phyloP scores from a whole-genome alignment of 2,797 vertebrate genomes.

The Eleutherodactylus coqui region DNA sequence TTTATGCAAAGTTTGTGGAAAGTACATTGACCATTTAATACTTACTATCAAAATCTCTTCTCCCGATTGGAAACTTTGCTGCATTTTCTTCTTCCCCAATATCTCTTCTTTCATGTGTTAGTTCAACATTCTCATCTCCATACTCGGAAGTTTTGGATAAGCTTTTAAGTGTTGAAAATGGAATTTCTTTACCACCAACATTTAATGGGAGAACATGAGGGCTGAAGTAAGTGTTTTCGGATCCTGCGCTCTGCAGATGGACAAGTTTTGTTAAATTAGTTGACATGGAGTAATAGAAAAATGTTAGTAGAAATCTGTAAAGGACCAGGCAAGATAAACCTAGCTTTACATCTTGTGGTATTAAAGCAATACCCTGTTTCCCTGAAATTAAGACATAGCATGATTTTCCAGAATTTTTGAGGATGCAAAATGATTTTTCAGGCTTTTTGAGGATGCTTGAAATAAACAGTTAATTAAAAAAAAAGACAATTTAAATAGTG shows the following conservation, averaged over 20 bases:
- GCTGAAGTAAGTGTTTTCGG: conserved; percentile 71
- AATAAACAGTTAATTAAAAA: too few relatives aligned
- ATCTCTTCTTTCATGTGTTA: conserved; percentile 80
- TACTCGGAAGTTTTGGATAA: conserved; percentile 72
- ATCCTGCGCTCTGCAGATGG: conserved; percentile 70
- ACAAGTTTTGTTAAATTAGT: background rate
- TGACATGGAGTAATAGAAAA: background rate
- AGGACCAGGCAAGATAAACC: background rate
- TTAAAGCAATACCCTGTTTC: background rate
- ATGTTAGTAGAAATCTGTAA: background rate
- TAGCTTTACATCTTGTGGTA: background rate
- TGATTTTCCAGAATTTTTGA: too few relatives aligned
- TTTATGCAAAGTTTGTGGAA: too few relatives aligned
- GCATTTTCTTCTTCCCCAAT: conserved; percentile 76
- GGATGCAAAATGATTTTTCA: too few relatives aligned
- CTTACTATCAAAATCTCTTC: conserved; percentile 87
- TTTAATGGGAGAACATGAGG: conserved; percentile 69
- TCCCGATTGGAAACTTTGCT: conserved; percentile 78
- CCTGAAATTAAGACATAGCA: too few relatives aligned
- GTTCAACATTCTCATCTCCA: conserved; percentile 73
- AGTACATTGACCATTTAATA: too few relatives aligned
- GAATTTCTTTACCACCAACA: conserved; percentile 68
- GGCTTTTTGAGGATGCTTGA: too few relatives aligned
- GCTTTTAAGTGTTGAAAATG: conserved; percentile 75
- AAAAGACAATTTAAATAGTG: too few relatives aligned